Conservation (phyloP, 92 coral and sea anemone genomes). For the Virgularia gustaviana region DNA sequence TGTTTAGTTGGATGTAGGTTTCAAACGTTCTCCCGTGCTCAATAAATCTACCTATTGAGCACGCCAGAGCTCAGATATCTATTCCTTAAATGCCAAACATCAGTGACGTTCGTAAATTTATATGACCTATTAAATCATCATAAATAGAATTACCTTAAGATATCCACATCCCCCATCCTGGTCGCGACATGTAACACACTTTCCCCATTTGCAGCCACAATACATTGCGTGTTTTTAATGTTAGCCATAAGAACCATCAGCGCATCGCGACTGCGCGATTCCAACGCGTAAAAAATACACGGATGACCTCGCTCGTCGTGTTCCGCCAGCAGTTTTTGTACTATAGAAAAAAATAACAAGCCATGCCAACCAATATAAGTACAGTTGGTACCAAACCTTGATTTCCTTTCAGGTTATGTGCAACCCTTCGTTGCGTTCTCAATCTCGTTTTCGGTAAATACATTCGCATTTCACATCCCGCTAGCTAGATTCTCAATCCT, state of each 20-base stretch:
- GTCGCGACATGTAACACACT: conserved; percentile 35
- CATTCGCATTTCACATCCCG: too few species aligned
- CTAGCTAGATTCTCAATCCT: too few species aligned
- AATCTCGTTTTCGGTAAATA: too few species aligned
- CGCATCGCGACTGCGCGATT: conserved; percentile 20
- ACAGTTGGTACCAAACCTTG: not conserved
- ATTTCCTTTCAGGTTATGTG: not conserved
- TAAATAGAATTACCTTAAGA: not conserved
- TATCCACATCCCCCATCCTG: conserved; percentile 15
- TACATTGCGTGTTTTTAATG: not conserved
- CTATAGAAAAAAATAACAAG: conserved; percentile 8
- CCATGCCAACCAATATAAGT: not conserved
- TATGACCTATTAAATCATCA: not conserved
- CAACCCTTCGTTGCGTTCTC: too few species aligned
- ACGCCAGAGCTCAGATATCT: too few species aligned
- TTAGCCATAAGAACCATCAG: not conserved
- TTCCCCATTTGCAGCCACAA: conserved; percentile 21
- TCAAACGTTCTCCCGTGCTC: too few species aligned
- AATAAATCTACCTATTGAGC: too few species aligned
- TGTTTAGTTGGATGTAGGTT: too few species aligned
- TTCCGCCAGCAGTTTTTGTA: conserved; percentile 4
- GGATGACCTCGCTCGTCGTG: conserved; percentile 34
- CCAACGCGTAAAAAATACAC: conserved; percentile 33
- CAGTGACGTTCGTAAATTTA: too few species aligned
- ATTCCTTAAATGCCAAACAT: too few species aligned